Conservation (phyloP, 37 sponge, comb jelly and placozoan species). For the Chondrosia reniformis region DNA sequence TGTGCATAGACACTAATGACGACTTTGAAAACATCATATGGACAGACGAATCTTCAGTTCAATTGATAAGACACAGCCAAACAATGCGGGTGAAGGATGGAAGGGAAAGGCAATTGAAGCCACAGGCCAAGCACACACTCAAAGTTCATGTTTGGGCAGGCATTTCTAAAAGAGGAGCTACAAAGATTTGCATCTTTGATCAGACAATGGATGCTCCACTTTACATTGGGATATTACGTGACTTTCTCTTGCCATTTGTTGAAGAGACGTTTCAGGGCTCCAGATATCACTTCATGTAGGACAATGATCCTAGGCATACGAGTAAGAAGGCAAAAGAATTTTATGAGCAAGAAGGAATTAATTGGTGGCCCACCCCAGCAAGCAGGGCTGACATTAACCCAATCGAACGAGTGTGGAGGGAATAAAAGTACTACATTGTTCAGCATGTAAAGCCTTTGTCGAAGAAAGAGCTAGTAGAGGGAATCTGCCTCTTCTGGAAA, state of each 20-base stretch:
- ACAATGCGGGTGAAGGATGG: background rate
- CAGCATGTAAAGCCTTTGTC: background rate
- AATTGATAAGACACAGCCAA: background rate
- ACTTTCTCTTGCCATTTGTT: slow-evolving; percentile 12
- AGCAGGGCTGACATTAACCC: too few relatives aligned
- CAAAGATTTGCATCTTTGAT: slow-evolving; percentile 12
- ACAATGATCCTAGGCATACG: background rate
- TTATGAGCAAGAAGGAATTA: slow-evolving; percentile 7
- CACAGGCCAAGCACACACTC: background rate
- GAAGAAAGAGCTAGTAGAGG: background rate
- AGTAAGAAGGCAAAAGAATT: background rate
- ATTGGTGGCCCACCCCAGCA: too few relatives aligned
- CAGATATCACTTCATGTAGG: slow-evolving; percentile 5
- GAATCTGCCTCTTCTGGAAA: background rate
- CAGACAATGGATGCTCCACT: slow-evolving; percentile 10
- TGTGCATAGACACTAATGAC: background rate
- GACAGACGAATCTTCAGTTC: slow-evolving; percentile 10
- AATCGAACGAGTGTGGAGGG: background rate
- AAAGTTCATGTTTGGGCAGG: slow-evolving; percentile 8
- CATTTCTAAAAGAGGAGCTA: slow-evolving; percentile 2
- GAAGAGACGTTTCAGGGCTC: background rate
- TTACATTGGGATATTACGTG: background rate
- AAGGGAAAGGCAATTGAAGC: slow-evolving; percentile 6
- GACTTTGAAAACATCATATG: background rate
- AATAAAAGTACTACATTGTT: background rate